Base-by-base conservation (phyloP, 2,113 vertebrate species). In the Phocoena sinus region DNA sequence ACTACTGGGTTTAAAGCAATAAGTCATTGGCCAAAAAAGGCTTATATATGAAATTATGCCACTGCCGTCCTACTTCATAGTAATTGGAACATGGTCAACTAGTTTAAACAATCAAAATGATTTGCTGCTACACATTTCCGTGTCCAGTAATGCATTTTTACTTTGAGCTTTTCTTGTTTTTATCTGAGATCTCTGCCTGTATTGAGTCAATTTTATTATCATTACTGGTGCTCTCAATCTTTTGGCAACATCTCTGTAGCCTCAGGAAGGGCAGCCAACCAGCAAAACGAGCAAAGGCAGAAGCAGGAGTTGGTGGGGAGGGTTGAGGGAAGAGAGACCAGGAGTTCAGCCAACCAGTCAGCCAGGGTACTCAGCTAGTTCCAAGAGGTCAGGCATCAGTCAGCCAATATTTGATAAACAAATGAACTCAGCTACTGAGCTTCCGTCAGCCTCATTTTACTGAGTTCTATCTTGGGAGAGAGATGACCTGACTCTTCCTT, bases 381-480 rank as follows among this genome's bases (percentile, higher is more conserved):
- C 94, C 63, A 93, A 33, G 91, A 85, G 97, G 97, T 98, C 98
- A 97, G 63, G 25, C 91, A 56, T 93, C 97, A 98, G 98, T 97
- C 98, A 98, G 97, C 98, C 98, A 98, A 95, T 50, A 88, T 85
- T 86, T 97, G 98, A 97, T 97, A 98, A 97, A 96, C 95, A 96
- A 70, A 96, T 93, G 97, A 97, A 97, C 91, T 96, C 97, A 92
- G 96, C 98, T 98, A 97, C 97, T 21, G 96, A 95, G 88, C 56
- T 58, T 85, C 89, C 86, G 94, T 88, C 80, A 28, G 60, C 41
- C 36, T 88, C 50, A 5, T 68, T 65, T 41, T 91, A 26, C 81
- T 71, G 63, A 87, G 62, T 74, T 92, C 92, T 85, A 25, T 96
- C 88, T 94, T 91, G 76, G 71, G 80, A 94, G 88, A 88, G 80